phyloP scores from a whole-genome alignment of 2,888 invertebrate species.

The Phymatocera aterrima region DNA sequence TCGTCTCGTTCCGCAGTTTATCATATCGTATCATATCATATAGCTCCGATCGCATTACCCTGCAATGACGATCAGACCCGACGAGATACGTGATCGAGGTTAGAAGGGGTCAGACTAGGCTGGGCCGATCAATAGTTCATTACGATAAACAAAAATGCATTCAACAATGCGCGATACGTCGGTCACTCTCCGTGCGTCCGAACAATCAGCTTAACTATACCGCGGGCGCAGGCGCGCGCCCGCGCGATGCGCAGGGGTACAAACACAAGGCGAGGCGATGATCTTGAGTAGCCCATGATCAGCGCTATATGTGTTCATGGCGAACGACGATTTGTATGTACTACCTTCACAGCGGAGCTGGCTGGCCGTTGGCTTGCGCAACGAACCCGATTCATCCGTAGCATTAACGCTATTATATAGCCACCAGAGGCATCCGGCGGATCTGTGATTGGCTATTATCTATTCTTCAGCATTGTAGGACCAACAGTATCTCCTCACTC shows the following conservation, averaged over 20 bases:
- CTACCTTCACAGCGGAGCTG: slow-evolving; percentile 45
- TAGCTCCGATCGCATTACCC: no score
- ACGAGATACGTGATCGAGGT: neutral
- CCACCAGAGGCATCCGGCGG: slow-evolving; percentile 56
- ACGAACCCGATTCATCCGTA: slow-evolving; percentile 64
- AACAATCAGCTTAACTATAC: slow-evolving; percentile 62
- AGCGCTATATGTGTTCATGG: slow-evolving; percentile 44
- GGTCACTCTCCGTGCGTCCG: slow-evolving; percentile 47
- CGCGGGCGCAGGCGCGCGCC: slow-evolving; percentile 33
- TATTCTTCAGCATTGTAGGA: slow-evolving; percentile 58
- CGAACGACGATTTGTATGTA: slow-evolving; percentile 12
- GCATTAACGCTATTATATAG: slow-evolving; percentile 65
- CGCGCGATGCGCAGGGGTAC: slow-evolving; percentile 14
- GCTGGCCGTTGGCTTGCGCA: slow-evolving; percentile 60
- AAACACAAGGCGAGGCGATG: slow-evolving; percentile 25
- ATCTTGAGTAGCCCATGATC: slow-evolving; percentile 43
- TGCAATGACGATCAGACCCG: neutral
- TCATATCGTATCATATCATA: no score
- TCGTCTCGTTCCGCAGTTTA: no score
- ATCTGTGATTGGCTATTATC: slow-evolving; percentile 66
- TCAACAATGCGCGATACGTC: slow-evolving; percentile 61
- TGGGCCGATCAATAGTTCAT: slow-evolving; percentile 70
- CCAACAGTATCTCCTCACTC: neutral
- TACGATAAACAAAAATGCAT: slow-evolving; percentile 69
- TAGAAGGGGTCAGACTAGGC: slow-evolving; percentile 61